Conservation (phyloP, 2,113 vertebrate species). For the Hoplias malabaricus region DNA sequence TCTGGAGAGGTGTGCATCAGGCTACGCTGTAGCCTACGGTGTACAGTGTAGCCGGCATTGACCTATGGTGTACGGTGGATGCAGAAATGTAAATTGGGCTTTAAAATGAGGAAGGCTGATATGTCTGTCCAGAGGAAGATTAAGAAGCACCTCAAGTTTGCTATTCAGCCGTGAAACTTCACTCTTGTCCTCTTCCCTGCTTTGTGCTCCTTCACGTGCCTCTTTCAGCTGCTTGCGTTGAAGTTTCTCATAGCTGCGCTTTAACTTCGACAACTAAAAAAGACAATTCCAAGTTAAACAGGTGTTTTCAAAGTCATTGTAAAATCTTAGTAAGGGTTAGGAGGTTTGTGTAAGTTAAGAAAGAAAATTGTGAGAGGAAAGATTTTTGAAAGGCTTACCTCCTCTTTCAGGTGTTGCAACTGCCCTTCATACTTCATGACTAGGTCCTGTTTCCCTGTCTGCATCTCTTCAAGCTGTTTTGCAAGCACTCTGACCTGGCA, state of each 20-base stretch:
- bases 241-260: slow-evolving; percentile 90
- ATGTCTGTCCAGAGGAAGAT: neutral
- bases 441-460: slow-evolving; percentile 77
- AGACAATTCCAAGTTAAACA: neutral
- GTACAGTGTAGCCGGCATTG: no score
- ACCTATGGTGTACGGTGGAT: no score
- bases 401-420: slow-evolving; percentile 82
- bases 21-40: no score
- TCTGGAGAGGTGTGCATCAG: no score
- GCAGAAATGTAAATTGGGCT: no score
- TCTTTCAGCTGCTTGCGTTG: slow-evolving; percentile 83
- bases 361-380: no score
- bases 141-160: slow-evolving; percentile 78
- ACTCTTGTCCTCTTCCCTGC: slow-evolving; percentile 67
- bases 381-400: slow-evolving; percentile 68
- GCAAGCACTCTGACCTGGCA: slow-evolving; percentile 76
- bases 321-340: neutral
- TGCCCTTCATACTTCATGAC: slow-evolving; percentile 84
- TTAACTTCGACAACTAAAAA: slow-evolving; percentile 83
- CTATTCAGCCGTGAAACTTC: slow-evolving; percentile 76
- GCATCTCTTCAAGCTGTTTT: slow-evolving; percentile 75
- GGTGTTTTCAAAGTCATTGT: neutral
- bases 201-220: slow-evolving; percentile 65
- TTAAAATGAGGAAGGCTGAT: no score
- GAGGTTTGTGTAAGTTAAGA: neutral